These are phyloP conservation scores for Drosophila orosa DNA, from an alignment of 1,140 invertebrate species.

Conservation along the genomic window DNA sequence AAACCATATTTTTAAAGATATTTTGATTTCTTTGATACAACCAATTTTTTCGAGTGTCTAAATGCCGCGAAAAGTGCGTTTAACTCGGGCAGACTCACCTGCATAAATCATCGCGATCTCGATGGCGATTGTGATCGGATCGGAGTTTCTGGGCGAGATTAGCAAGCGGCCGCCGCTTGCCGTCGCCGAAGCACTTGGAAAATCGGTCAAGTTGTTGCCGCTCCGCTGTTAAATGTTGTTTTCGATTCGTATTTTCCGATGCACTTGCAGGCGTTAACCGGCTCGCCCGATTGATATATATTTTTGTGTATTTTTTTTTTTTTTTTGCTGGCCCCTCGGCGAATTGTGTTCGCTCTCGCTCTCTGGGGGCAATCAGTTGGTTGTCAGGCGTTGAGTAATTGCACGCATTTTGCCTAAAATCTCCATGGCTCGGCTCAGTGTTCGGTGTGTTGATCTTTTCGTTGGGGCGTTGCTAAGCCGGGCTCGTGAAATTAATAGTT, in stretches of 20 bases:
- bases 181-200: conserved; percentile 62
- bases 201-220: conserved; percentile 71
- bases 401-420: conserved; percentile 57
- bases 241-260: conserved; percentile 33
- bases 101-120: conserved; percentile 72
- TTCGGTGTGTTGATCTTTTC: conserved; percentile 41
- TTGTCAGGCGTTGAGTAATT: conserved; percentile 67
- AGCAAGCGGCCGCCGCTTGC: conserved; percentile 29
- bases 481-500: conserved; percentile 52
- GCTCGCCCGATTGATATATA: conserved; percentile 48
- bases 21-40: neutral
- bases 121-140: conserved; percentile 47
- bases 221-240: conserved; percentile 11
- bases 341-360: conserved; percentile 26
- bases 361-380: conserved; percentile 56
- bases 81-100: conserved; percentile 58
- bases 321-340: conserved; percentile 20
- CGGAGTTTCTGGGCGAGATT: conserved; percentile 67
- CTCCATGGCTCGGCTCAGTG: conserved; percentile 43
- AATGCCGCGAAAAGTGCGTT: conserved; percentile 38
- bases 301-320: conserved; percentile 37
- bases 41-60: neutral
- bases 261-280: conserved; percentile 66
- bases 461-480: conserved; percentile 35
- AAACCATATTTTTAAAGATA: neutral